Conservation (phyloP, 2,797 vertebrate genomes). For the Amniataba percoides region DNA sequence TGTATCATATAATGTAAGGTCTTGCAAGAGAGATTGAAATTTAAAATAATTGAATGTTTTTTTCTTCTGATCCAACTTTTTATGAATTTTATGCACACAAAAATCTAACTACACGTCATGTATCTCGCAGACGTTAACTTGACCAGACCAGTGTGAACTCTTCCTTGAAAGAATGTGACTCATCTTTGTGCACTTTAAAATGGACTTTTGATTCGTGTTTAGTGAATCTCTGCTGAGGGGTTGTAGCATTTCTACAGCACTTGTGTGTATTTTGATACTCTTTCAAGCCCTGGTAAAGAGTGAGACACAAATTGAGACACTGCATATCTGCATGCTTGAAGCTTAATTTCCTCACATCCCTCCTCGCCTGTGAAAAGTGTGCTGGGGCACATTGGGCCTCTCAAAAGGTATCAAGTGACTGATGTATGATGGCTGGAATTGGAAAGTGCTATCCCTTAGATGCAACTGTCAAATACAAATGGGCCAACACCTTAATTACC, state of each 20-base stretch:
- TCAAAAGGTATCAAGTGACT: slow-evolving; percentile 62
- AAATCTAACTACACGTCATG: too few species aligned
- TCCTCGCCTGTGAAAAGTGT: slow-evolving; percentile 22
- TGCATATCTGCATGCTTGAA: slow-evolving; percentile 29
- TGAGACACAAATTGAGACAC: slow-evolving; percentile 28
- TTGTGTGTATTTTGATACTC: neutral
- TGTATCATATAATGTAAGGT: too few species aligned
- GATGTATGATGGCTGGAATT: slow-evolving; percentile 60
- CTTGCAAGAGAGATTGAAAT: too few species aligned
- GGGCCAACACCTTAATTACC: slow-evolving; percentile 66
- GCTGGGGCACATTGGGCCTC: slow-evolving; percentile 14
- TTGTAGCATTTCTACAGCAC: neutral
- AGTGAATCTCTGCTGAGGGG: neutral
- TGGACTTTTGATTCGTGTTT: neutral
- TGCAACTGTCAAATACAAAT: slow-evolving; percentile 70
- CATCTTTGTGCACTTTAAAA: slow-evolving; percentile 1
- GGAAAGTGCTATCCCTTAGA: slow-evolving; percentile 70
- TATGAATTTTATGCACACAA: too few species aligned
- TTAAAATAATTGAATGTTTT: too few species aligned
- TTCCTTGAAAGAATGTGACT: neutral
- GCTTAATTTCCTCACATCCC: slow-evolving; percentile 17
- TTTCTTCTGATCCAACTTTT: too few species aligned
- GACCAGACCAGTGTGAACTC: neutral
- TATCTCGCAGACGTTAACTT: too few species aligned
- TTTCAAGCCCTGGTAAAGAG: slow-evolving; percentile 27